Evolutionary conservation across 2,888 invertebrate genomes (phyloP).

Genomic region (Byasa hedistus): DNA sequence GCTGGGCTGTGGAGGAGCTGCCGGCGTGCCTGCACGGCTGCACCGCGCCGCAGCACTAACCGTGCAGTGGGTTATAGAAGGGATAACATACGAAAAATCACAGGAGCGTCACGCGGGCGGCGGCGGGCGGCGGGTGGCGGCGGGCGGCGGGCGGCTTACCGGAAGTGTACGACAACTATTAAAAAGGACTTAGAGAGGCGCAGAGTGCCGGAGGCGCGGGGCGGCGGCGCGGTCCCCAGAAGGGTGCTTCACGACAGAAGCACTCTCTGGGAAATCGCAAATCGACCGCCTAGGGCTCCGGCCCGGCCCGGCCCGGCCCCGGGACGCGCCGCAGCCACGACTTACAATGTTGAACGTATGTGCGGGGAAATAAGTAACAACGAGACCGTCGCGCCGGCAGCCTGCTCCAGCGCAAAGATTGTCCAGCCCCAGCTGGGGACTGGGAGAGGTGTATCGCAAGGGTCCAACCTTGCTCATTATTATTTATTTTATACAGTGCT

Average conservation of each 20-base stretch:
- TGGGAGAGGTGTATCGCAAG: too few species aligned
- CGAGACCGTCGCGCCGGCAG: too few species aligned
- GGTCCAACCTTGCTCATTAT: too few species aligned
- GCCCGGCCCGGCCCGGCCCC: background rate
- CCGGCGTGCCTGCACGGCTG: too few species aligned
- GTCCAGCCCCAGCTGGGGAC: too few species aligned
- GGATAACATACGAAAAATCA: conserved; percentile 20
- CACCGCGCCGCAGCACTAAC: too few species aligned
- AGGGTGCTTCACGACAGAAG: conserved; percentile 58
- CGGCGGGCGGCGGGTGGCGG: too few species aligned
- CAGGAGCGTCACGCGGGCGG: conserved; percentile 10
- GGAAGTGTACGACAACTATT: conserved; percentile 33
- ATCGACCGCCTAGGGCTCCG: conserved; percentile 41
- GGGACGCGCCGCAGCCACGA: conserved; percentile 35
- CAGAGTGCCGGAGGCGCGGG: conserved; percentile 26
- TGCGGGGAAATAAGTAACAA: too few species aligned
- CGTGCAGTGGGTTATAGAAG: background rate
- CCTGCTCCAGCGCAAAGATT: too few species aligned
- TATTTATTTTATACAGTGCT: too few species aligned
- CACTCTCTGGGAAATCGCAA: conserved; percentile 57
- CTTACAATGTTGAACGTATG: conserved; percentile 21
- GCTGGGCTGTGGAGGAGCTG: too few species aligned
- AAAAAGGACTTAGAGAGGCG: conserved; percentile 31
- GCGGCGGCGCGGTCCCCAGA: conserved; percentile 52
- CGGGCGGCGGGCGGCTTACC: conserved; percentile 26